These are phyloP conservation scores for Exocentrus adspersus DNA, from an alignment of 2,888 invertebrate species.

Conservation along the genomic window DNA sequence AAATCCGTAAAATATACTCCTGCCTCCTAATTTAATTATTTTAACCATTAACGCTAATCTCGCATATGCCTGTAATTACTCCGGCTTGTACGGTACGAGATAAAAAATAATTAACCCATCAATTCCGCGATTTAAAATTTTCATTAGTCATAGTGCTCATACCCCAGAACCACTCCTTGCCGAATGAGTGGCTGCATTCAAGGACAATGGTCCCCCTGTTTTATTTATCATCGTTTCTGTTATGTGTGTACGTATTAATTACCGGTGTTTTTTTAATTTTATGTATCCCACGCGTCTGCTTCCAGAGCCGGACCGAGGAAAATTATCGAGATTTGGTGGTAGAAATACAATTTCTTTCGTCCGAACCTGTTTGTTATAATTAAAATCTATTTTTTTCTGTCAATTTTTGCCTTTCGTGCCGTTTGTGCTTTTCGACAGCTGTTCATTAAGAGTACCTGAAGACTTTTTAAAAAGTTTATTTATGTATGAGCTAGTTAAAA, in stretches of 20 bases:
- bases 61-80: not conserved
- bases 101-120: not conserved
- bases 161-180: not conserved
- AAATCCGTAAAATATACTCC: not conserved
- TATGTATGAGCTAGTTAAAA: slow-evolving; percentile 1
- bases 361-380: not conserved
- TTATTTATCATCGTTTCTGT: slow-evolving; percentile 6
- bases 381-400: not conserved
- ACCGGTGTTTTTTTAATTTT: not conserved
- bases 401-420: not conserved
- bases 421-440: not conserved
- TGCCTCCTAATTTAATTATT: too few relatives aligned
- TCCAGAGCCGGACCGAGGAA: too few relatives aligned
- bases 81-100: not conserved
- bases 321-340: too few relatives aligned
- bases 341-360: too few relatives aligned
- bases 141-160: not conserved
- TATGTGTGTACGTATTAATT: slow-evolving; percentile 9
- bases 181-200: not conserved
- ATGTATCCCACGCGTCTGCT: not conserved
- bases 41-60: not conserved
- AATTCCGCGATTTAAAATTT: not conserved
- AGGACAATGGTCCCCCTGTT: not conserved
- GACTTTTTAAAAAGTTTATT: not conserved
- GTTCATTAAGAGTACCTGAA: slow-evolving; percentile 1